Percentiles rank a stretch among this genome's conserved stretches.
Conservation (phyloP, 2,113 vertebrate species). For the Junco hyemalis region DNA sequence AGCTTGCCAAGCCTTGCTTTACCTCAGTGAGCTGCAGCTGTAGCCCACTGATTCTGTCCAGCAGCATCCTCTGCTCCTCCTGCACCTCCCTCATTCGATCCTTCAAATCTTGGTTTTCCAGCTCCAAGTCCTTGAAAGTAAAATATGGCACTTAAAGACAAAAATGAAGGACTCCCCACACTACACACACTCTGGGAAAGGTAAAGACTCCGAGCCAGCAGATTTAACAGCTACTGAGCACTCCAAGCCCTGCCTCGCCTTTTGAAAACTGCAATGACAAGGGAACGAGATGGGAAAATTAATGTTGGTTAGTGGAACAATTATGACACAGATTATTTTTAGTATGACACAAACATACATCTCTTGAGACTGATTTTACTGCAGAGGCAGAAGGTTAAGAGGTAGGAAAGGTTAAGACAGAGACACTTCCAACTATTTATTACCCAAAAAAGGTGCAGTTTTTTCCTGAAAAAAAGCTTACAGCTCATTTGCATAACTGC, state of each 20-base stretch:
- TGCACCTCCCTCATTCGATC: conserved; percentile 83
- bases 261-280: neutral
- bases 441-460: neutral
- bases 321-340: neutral
- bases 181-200: neutral
- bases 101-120: conserved; percentile 88
- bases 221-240: neutral
- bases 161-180: fast-evolving
- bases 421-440: neutral
- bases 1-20: neutral
- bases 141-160: neutral
- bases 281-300: neutral
- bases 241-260: neutral
- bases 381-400: neutral
- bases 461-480: neutral
- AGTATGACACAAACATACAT: neutral
- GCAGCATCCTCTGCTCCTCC: conserved; percentile 85
- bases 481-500: neutral
- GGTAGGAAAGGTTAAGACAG: neutral
- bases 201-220: neutral
- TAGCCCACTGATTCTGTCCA: conserved; percentile 85
- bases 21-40: conserved; percentile 92
- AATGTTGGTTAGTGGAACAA: neutral
- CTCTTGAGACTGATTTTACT: neutral
- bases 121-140: conserved; percentile 81